A percentile compares a stretch with the other conserved stretches of the same genome.
Evolutionary conservation across 2,888 invertebrate genomes (phyloP).

Genomic region (Acleris emargana): DNA sequence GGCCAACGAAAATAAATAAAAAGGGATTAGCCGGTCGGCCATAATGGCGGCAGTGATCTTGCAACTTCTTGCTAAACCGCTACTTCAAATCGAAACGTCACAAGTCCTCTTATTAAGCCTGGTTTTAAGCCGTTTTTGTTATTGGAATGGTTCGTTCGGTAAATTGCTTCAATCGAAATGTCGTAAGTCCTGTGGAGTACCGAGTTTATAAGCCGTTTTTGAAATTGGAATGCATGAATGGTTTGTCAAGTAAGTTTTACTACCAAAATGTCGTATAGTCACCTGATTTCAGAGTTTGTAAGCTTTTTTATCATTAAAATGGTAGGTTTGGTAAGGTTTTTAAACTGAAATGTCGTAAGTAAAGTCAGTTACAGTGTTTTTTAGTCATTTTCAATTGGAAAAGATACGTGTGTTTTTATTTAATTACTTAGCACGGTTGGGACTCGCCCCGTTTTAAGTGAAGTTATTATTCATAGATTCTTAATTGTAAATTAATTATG

Average conservation of each 20-base stretch:
- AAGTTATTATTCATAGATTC: constrained; percentile 24
- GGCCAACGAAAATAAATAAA: constrained; percentile 61
- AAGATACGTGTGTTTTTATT: constrained; percentile 30
- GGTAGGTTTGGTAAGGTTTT: no score
- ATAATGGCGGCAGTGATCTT: constrained; percentile 67
- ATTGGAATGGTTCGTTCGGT: no score
- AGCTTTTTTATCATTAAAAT: constrained; percentile 1
- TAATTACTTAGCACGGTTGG: constrained; percentile 34
- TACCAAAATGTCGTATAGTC: constrained; percentile 5
- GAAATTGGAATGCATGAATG: no score
- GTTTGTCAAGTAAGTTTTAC: no score
- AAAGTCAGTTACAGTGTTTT: background rate
- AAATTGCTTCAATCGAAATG: no score
- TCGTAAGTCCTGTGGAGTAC: no score
- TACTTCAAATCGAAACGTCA: constrained; percentile 7
- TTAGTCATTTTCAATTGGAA: constrained; percentile 4
- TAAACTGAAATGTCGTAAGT: background rate
- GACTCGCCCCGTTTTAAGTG: constrained; percentile 30
- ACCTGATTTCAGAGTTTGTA: background rate
- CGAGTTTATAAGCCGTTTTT: no score
- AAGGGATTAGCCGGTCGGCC: constrained; percentile 72
- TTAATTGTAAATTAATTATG: constrained; percentile 32
- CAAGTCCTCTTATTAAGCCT: background rate
- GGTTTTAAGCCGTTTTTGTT: background rate
- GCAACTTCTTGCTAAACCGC: constrained; percentile 44